Percentiles rank a stretch among this genome's conserved stretches.
Evolutionary conservation across 1,140 invertebrate genomes (phyloP).

Genomic region (Drosophila simulans): DNA sequence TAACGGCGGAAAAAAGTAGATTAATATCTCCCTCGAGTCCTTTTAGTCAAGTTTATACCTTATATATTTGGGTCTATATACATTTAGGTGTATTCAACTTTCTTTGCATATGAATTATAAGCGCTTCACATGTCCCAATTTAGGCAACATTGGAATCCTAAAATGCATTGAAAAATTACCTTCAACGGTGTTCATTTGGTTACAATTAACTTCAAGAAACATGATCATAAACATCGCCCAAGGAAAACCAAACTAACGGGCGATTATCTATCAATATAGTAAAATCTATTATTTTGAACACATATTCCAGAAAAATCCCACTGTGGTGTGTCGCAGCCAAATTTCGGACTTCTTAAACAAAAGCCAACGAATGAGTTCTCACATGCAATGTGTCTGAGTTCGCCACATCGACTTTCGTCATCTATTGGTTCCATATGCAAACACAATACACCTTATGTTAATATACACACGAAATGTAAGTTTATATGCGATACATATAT

Average conservation of each 20-base stretch:
- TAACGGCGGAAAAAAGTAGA: slow-evolving; percentile 53
- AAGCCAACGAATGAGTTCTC: slow-evolving; percentile 70
- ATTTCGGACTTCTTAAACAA: slow-evolving; percentile 64
- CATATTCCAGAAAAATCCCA: not conserved
- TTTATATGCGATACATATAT: slow-evolving; percentile 26
- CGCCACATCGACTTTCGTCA: slow-evolving; percentile 61
- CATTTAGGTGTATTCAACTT: slow-evolving; percentile 18
- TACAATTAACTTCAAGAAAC: no score
- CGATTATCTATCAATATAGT: no score
- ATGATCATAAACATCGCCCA: no score
- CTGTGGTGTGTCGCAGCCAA: slow-evolving; percentile 39
- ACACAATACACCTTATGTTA: slow-evolving; percentile 14
- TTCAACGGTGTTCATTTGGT: not conserved
- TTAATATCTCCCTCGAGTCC: slow-evolving; percentile 81
- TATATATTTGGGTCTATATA: slow-evolving; percentile 12
- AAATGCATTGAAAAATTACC: not conserved
- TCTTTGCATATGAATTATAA: slow-evolving; percentile 73
- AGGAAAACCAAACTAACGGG: no score
- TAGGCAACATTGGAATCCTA: not conserved
- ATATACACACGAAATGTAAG: slow-evolving; percentile 11
- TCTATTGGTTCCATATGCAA: slow-evolving; percentile 69
- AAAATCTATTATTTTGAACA: no score
- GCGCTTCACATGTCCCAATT: slow-evolving; percentile 52
- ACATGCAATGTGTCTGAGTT: slow-evolving; percentile 68
- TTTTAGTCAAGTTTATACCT: slow-evolving; percentile 77